A percentile compares a stretch with the other conserved stretches of the same genome.
Conservation (phyloP, 2,888 invertebrate species). For the Pristionchus arcanus region DNA sequence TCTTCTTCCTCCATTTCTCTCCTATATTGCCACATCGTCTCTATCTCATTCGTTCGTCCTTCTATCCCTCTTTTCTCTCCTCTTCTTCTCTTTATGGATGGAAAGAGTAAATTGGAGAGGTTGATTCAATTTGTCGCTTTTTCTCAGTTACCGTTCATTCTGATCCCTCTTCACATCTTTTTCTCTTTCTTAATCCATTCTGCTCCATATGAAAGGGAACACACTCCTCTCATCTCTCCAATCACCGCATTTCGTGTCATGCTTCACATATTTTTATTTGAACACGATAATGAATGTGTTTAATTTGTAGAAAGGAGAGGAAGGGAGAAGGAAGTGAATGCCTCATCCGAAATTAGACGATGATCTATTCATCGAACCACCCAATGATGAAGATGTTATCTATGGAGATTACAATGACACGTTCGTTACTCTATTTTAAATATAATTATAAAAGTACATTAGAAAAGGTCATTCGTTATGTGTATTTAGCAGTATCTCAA, state of each 20-base stretch:
- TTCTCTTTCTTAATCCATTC: neutral
- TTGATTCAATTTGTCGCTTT: slow-evolving; percentile 7
- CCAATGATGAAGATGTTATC: slow-evolving; percentile 77
- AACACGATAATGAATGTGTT: neutral
- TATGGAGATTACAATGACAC: slow-evolving; percentile 77
- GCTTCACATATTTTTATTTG: neutral
- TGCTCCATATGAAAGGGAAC: neutral
- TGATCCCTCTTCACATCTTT: neutral
- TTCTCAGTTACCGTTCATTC: neutral
- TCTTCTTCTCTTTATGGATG: slow-evolving; percentile 28
- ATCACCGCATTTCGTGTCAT: neutral
- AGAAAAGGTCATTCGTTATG: too few species aligned
- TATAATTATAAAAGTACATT: too few species aligned
- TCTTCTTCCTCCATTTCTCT: neutral
- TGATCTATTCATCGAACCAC: slow-evolving; percentile 78
- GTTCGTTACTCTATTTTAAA: slow-evolving; percentile 62
- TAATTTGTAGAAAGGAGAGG: neutral
- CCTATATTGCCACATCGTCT: slow-evolving; percentile 15
- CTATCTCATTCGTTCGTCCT: slow-evolving; percentile 42
- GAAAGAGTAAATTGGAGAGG: slow-evolving; percentile 12
- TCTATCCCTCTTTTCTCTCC: neutral
- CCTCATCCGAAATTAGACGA: slow-evolving; percentile 69
- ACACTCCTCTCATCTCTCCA: neutral
- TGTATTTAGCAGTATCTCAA: too few species aligned
- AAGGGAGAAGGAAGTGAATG: slow-evolving; percentile 56